These are phyloP conservation scores for Philypnodon macrostomus DNA, from an alignment of 2,797 vertebrate species.

Conservation along the genomic window DNA sequence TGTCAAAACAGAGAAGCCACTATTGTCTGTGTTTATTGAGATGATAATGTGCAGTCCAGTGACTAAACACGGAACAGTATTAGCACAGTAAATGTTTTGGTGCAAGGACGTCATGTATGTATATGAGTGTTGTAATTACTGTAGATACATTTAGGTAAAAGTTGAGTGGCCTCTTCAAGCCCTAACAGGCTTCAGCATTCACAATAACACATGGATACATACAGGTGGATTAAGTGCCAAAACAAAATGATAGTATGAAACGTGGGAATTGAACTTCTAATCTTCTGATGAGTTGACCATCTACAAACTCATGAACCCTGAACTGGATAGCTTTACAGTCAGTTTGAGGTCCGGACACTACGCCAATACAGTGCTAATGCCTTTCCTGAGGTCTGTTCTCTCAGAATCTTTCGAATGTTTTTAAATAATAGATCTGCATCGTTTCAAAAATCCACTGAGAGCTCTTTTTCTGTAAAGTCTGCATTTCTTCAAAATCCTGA, in stretches of 20 bases:
- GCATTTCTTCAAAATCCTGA: conserved; percentile 2
- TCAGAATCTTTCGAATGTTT: too few species aligned
- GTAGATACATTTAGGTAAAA: neutral
- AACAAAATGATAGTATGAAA: too few species aligned
- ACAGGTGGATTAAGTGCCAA: too few species aligned
- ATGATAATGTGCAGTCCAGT: conserved; percentile 1
- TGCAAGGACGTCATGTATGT: neutral
- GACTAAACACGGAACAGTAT: conserved; percentile 1
- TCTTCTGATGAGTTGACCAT: too few species aligned
- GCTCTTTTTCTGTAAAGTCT: neutral
- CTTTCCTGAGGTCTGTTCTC: too few species aligned
- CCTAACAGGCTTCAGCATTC: too few species aligned
- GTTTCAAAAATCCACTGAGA: neutral
- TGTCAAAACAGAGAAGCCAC: conserved; percentile 37
- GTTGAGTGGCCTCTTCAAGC: neutral
- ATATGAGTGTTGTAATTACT: neutral
- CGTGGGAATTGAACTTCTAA: too few species aligned
- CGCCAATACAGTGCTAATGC: too few species aligned
- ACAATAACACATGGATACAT: too few species aligned
- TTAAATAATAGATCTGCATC: neutral
- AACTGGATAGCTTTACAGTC: too few species aligned
- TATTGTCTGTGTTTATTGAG: conserved; percentile 6
- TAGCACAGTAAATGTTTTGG: neutral
- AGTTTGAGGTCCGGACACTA: too few species aligned
- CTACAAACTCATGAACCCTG: too few species aligned